Base-by-base conservation (phyloP, 2,888 invertebrate species). In the Silvanus unidentatus region DNA sequence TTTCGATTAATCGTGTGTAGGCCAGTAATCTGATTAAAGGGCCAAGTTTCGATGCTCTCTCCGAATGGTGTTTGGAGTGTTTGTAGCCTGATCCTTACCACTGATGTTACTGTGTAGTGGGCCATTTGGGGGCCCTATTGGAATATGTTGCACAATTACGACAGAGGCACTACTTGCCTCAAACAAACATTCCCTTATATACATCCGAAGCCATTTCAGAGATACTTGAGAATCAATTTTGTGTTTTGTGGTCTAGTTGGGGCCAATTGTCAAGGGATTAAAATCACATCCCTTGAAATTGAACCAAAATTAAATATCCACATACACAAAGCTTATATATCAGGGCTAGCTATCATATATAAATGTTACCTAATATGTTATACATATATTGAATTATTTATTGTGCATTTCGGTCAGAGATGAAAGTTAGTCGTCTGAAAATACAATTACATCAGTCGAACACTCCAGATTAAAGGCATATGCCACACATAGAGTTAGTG, bases 1-100 rank as follows among this genome's bases (percentile, higher is more conserved):
- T 53, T 53, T 46, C 49, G 54, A 54, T 54, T 52, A 52, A 54
- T 54, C 54, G 52, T 41, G 40, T 47, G 53, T 53, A 47, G 48
- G 50, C 43, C 44, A 45, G 45, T 54, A 52, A 53, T 52, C 54
- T 49, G 50, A 52, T 52, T 52, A 54, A 44, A 42, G 43, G 22
- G 22, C 6, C 48, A 45, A 52, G 50, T 48, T 54, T 52, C 45
- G 32, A 36, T 37, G 39, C 34, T n/a, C 5, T 32, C 4, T 5
- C n/a, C 32, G 6, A 32, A n/a, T n/a, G n/a, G n/a, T n/a, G 32
- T 12, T 32, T 12, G 8, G 22, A 22, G 8, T 22, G n/a, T 32
- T 32, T 32, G 32, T 32, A n/a, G 32, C 32, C 3, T 32, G 32
- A 12, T 8, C 32, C 4, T 32, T 5, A 22, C 22, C 22, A 22